These are phyloP conservation scores for Morpho achilles DNA, from an alignment of 2,888 invertebrate species.

Conservation along the genomic window DNA sequence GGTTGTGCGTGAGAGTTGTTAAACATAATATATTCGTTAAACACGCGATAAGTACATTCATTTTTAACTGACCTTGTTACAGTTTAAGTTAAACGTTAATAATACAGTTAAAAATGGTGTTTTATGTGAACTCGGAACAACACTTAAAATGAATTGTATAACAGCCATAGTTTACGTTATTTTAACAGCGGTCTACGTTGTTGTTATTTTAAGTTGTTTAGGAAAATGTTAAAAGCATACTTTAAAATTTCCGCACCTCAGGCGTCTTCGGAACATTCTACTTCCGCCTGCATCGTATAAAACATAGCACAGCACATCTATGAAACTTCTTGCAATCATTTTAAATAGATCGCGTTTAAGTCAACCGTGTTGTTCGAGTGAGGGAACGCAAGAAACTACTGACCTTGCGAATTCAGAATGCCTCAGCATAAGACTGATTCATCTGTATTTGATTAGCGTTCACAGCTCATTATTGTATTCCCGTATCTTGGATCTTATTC, in stretches of 20 bases:
- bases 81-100: background rate
- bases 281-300: slow-evolving; percentile 39
- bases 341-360: slow-evolving; percentile 31
- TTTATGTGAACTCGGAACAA: too few relatives aligned
- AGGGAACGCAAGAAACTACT: slow-evolving; percentile 36
- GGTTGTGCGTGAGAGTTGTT: too few relatives aligned
- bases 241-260: slow-evolving; percentile 22
- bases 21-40: too few relatives aligned
- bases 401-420: slow-evolving; percentile 49
- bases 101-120: background rate
- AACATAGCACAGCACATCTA: slow-evolving; percentile 49
- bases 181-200: too few relatives aligned
- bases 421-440: slow-evolving; percentile 42
- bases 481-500: background rate
- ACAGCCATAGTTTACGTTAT: too few relatives aligned
- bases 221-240: slow-evolving; percentile 18
- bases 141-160: too few relatives aligned
- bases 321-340: slow-evolving; percentile 47
- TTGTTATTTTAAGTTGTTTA: too few relatives aligned
- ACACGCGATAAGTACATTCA: too few relatives aligned
- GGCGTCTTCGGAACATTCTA: slow-evolving; percentile 26
- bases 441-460: slow-evolving; percentile 42
- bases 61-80: background rate
- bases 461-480: background rate
- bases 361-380: slow-evolving; percentile 31